Evolutionary conservation across 2,888 invertebrate genomes (phyloP).

Genomic region (Zhuqinia jingwanae): DNA sequence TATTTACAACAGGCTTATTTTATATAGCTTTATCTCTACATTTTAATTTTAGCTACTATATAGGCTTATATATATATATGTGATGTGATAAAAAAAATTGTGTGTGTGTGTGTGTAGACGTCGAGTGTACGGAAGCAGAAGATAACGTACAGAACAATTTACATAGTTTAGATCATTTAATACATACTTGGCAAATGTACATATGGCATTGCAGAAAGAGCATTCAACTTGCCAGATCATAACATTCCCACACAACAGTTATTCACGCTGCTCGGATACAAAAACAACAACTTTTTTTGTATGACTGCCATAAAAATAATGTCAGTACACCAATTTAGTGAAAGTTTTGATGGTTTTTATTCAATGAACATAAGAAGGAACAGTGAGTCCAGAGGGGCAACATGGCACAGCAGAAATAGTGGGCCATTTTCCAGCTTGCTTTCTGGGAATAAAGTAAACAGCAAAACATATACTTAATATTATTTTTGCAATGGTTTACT

Average conservation of each 20-base stretch:
- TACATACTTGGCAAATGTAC: conserved; percentile 47
- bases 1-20: too few relatives aligned
- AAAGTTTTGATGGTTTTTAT: conserved; percentile 19
- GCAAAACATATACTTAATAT: neutral
- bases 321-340: conserved; percentile 7
- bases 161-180: conserved; percentile 20
- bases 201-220: conserved; percentile 49
- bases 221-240: conserved; percentile 61
- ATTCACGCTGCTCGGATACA: conserved; percentile 12
- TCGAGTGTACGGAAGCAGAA: too few relatives aligned
- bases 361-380: conserved; percentile 18
- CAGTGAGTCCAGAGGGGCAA: conserved; percentile 23
- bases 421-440: conserved; percentile 36
- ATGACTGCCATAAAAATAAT: conserved; percentile 8
- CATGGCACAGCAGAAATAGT: conserved; percentile 14
- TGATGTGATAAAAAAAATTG: too few relatives aligned
- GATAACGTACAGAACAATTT: neutral
- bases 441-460: conserved; percentile 23
- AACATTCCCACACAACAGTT: conserved; percentile 15
- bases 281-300: conserved; percentile 5
- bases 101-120: too few relatives aligned
- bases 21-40: too few relatives aligned
- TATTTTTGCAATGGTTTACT: conserved; percentile 17
- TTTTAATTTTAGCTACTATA: too few relatives aligned
- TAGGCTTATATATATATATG: too few relatives aligned